phyloP scores from a whole-genome alignment of 2,888 invertebrate species.

The Thymelicus lineola region DNA sequence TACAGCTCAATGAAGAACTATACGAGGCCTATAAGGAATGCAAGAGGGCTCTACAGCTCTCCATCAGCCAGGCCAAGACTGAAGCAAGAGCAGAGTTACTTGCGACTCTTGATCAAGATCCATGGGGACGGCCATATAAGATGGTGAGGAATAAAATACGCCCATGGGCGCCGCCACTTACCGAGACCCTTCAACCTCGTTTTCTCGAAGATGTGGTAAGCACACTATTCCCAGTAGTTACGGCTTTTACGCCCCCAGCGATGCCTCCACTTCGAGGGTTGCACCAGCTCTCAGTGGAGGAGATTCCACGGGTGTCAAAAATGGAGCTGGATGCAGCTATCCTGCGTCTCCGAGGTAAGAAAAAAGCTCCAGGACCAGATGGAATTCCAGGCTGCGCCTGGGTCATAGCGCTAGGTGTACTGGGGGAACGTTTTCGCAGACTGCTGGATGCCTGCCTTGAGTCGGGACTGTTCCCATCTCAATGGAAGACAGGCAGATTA shows the following conservation, averaged over 20 bases:
- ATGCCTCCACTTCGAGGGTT: neutral
- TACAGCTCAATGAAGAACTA: neutral
- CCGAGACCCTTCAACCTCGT: constrained; percentile 10
- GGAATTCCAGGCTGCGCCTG: too few species aligned
- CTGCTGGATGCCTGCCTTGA: constrained; percentile 39
- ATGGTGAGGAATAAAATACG: constrained; percentile 37
- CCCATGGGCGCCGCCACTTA: constrained; percentile 13
- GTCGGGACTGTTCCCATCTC: constrained; percentile 34
- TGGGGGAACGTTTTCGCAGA: constrained; percentile 24
- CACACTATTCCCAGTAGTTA: constrained; percentile 5
- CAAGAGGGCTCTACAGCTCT: neutral
- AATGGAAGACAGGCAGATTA: constrained; percentile 34
- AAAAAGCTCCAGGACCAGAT: too few species aligned
- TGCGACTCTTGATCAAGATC: constrained; percentile 26
- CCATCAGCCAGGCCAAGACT: constrained; percentile 22
- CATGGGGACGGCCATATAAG: constrained; percentile 41
- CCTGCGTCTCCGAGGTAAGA: too few species aligned
- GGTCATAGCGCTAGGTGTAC: constrained; percentile 20
- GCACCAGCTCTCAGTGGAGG: too few species aligned
- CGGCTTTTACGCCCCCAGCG: neutral
- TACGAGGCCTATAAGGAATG: constrained; percentile 6
- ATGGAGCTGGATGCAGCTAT: too few species aligned
- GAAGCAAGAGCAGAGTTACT: constrained; percentile 14
- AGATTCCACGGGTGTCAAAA: too few species aligned
- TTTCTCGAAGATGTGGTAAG: constrained; percentile 6